Base-by-base conservation (phyloP, 2,113 vertebrate genomes). In the Crotalus tigris region DNA sequence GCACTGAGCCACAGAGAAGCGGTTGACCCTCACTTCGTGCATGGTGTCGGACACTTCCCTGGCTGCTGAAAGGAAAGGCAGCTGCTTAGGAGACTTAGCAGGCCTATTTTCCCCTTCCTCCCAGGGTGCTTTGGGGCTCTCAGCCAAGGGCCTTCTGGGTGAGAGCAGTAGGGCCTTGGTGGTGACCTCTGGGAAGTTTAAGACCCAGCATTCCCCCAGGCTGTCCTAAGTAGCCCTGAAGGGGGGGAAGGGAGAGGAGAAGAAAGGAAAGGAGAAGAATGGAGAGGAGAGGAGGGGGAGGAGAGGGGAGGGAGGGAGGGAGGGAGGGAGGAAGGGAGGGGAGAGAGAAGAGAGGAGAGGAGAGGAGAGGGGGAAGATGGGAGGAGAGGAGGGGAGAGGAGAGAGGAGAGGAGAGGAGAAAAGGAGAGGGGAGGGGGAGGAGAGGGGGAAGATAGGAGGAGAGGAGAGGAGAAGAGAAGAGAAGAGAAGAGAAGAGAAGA, bases 1-100 rank as follows among this genome's bases (percentile, higher is more conserved):
- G 55, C 97, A 97, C 46, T 91, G 24, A 33, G 89, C 53, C 0
- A 94, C 89, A 51, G 95, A 85, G 0, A 97, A 91, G 61, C 96
- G 93, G 1, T 91, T 46, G 92, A 97, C 97, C 0, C 8, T 93
- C 0, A 96, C 96, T 87, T 97, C 96, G 92, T 95, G 94, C 91
- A 97, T 94, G 4, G 93, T 0, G 8, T 95, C 93, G 0, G 95
- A 89, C 0, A 90, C 88, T 88, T 51, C 91, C 29, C 4, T 21
- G 86, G 10, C 96, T 97, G 5, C 26, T 3, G 88, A 23, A 57
- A 53, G 0, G 46, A 44, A 53, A 51, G 44, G 54, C 64, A 23
- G 55, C 19, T 2, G 21, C 19, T 90, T 1, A 85, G 44, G 54
- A 13, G 2, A 24, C 0, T 49, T 57, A 24, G 64, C 46, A 2